These are phyloP conservation scores for Grammomys surdaster DNA, from an alignment of 2,113 vertebrate genomes.

Conservation along the genomic window DNA sequence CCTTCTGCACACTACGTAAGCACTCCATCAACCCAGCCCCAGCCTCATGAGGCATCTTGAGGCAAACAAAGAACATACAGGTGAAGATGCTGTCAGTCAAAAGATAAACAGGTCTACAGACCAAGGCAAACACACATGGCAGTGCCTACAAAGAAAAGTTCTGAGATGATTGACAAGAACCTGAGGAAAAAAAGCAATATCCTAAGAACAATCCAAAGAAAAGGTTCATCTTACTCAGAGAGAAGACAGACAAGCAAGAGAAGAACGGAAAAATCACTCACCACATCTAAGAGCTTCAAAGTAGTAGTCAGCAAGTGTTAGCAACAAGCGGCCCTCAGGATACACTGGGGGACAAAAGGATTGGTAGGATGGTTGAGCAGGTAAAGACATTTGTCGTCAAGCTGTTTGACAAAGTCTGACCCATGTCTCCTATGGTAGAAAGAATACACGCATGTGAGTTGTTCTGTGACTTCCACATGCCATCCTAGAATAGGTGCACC, in stretches of 20 bases:
- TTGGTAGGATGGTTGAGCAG: not conserved
- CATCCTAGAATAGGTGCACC: no score
- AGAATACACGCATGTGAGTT: not conserved
- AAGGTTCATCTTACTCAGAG: not conserved
- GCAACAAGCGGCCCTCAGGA: not conserved
- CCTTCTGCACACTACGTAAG: not conserved
- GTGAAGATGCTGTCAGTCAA: not conserved
- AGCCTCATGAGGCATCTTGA: not conserved
- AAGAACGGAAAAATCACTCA: no score
- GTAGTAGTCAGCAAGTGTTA: not conserved
- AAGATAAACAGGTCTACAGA: not conserved
- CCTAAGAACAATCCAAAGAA: not conserved
- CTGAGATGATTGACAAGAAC: not conserved
- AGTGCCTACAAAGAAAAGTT: no score
- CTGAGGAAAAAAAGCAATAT: not conserved
- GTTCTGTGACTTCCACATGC: not conserved
- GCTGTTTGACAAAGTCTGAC: no score
- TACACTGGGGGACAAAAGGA: not conserved
- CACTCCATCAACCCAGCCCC: not conserved
- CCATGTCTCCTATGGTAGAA: no score
- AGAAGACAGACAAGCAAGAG: not conserved
- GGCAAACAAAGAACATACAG: not conserved
- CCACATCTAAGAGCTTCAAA: not conserved
- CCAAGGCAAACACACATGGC: not conserved
- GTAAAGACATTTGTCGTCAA: not conserved